Conservation (phyloP, 2,797 vertebrate species). For the Acrossocheilus fasciatus region DNA sequence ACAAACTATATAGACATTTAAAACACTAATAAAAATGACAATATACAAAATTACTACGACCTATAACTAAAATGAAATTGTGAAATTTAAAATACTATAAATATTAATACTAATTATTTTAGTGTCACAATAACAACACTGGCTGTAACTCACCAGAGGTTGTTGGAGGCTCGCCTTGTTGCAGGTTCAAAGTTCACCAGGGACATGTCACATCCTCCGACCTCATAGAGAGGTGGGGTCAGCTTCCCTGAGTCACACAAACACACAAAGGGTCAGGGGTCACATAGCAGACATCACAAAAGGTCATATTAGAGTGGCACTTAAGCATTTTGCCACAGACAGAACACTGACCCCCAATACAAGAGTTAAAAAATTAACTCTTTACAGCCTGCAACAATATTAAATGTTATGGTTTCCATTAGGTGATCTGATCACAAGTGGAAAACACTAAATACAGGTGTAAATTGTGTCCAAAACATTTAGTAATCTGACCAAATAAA, state of each 20-base stretch:
- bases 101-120: background rate
- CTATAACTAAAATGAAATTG: background rate
- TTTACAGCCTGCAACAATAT: background rate
- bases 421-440: background rate
- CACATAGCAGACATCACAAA: slow-evolving; percentile 61
- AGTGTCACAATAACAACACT: background rate
- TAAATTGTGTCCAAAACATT: background rate
- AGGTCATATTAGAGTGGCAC: slow-evolving; percentile 39
- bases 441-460: background rate
- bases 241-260: slow-evolving; percentile 86
- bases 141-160: slow-evolving; percentile 85
- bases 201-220: slow-evolving; percentile 95
- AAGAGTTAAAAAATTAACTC: background rate
- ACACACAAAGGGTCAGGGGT: slow-evolving; percentile 54
- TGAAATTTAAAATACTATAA: background rate
- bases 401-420: background rate
- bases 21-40: background rate
- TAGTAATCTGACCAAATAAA: background rate
- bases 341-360: background rate
- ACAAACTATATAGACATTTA: background rate
- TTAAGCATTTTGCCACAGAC: background rate
- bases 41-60: background rate
- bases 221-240: slow-evolving; percentile 94
- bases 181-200: slow-evolving; percentile 98
- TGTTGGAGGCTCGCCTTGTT: slow-evolving; percentile 97